A percentile compares a stretch with the other conserved stretches of the same genome.
Evolutionary conservation across 1,140 invertebrate genomes (phyloP).

Genomic region (Venturia canescens): DNA sequence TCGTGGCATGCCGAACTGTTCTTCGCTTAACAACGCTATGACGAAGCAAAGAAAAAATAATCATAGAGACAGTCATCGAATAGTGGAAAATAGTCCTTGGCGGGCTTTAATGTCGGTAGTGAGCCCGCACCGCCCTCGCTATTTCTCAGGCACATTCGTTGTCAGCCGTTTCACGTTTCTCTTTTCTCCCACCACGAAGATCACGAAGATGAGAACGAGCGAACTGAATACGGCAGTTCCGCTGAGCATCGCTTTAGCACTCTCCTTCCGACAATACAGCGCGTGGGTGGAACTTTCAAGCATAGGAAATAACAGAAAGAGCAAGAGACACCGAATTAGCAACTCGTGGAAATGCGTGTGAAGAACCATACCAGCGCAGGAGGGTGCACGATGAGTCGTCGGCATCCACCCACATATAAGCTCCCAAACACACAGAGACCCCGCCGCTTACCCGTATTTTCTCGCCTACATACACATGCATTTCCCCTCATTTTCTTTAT

Average conservation of each 20-base stretch:
- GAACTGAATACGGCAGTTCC: slow-evolving; percentile 44
- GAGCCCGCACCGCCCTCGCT: not conserved
- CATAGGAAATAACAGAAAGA: slow-evolving; percentile 38
- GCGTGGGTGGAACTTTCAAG: slow-evolving; percentile 20
- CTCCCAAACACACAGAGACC: not conserved
- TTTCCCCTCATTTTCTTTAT: not conserved
- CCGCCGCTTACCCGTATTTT: no score
- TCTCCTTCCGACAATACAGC: slow-evolving; percentile 18
- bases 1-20: not conserved
- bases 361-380: slow-evolving; percentile 27
- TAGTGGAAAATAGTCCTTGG: not conserved
- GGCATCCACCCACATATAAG: not conserved
- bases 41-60: not conserved
- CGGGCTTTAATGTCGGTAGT: not conserved
- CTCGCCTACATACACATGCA: not conserved
- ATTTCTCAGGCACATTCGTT: slow-evolving; percentile 10
- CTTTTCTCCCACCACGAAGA: slow-evolving; percentile 1
- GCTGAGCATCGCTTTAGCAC: slow-evolving; percentile 6
- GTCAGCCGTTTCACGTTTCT: slow-evolving; percentile 32
- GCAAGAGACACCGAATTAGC: slow-evolving; percentile 37
- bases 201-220: slow-evolving; percentile 25
- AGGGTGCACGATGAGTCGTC: slow-evolving; percentile 22
- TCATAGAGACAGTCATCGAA: not conserved
- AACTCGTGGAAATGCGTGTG: slow-evolving; percentile 26
- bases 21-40: not conserved